Evolutionary conservation across 2,888 invertebrate genomes (phyloP).

Genomic region (Argyresthia goedartella): DNA sequence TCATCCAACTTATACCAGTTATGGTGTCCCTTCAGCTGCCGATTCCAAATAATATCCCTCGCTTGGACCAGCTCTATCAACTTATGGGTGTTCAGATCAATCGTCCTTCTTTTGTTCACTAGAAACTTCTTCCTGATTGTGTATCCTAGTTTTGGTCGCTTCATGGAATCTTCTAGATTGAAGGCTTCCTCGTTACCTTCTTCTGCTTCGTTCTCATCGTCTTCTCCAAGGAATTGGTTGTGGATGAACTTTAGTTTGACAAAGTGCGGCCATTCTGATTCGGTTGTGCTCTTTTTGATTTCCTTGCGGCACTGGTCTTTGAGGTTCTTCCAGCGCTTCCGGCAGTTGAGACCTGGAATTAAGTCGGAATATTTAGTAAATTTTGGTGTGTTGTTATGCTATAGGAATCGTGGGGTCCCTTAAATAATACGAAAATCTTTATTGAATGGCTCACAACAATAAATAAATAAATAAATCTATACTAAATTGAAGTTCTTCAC

Average conservation of each 20-base stretch:
- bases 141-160: slow-evolving; percentile 54
- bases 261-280: slow-evolving; percentile 61
- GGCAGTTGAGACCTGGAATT: slow-evolving; percentile 53
- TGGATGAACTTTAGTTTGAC: slow-evolving; percentile 53
- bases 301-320: slow-evolving; percentile 65
- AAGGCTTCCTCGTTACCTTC: slow-evolving; percentile 51
- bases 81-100: slow-evolving; percentile 56
- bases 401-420: not conserved
- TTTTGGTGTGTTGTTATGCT: too few species aligned
- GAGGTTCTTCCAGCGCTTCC: slow-evolving; percentile 63
- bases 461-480: too few species aligned
- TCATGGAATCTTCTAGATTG: slow-evolving; percentile 51
- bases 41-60: slow-evolving; percentile 57
- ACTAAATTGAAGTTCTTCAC: too few species aligned
- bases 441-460: too few species aligned
- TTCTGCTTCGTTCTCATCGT: slow-evolving; percentile 40
- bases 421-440: too few species aligned
- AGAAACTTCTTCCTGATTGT: slow-evolving; percentile 56
- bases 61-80: slow-evolving; percentile 48
- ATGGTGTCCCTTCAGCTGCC: slow-evolving; percentile 57
- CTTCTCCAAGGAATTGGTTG: slow-evolving; percentile 52
- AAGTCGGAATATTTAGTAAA: not conserved
- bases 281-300: slow-evolving; percentile 50
- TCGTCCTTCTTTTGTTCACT: slow-evolving; percentile 53
- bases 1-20: slow-evolving; percentile 64